Percentiles rank a stretch among this genome's conserved stretches.
These are phyloP conservation scores for Scaeva pyrastri DNA, from an alignment of 2,888 invertebrate species.

Conservation along the genomic window DNA sequence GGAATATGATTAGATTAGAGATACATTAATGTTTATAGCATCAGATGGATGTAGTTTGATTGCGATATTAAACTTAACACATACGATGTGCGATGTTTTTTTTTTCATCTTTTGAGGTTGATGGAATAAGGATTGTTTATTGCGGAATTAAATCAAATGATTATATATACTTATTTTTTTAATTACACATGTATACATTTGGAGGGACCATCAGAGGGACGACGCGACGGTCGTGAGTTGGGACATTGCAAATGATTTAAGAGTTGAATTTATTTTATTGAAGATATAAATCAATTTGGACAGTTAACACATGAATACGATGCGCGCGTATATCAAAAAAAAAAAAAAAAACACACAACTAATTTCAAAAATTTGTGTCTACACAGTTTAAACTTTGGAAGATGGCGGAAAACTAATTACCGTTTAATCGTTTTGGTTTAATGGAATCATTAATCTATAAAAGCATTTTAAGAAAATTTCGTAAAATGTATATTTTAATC, in stretches of 20 bases:
- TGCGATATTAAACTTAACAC: constrained; percentile 8
- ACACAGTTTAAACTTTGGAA: not conserved
- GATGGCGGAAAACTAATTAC: constrained; percentile 12
- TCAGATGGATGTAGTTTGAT: constrained; percentile 31
- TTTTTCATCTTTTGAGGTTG: constrained; percentile 23
- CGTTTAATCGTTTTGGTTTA: constrained; percentile 7
- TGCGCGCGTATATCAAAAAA: not conserved
- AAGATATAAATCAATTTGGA: constrained; percentile 24
- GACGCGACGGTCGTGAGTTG: not conserved
- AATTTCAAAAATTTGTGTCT: not conserved
- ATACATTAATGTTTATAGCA: constrained; percentile 36
- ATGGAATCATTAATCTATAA: constrained; percentile 1
- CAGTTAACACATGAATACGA: not conserved
- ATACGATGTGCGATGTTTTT: not conserved
- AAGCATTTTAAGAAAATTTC: not conserved
- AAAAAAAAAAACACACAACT: not conserved
- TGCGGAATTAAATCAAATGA: constrained; percentile 5
- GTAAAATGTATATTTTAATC: not conserved
- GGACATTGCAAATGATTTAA: constrained; percentile 10
- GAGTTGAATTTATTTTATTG: not conserved
- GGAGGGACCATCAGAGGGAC: not conserved
- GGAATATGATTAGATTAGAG: constrained; percentile 42
- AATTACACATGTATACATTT: constrained; percentile 18
- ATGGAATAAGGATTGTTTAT: constrained; percentile 28
- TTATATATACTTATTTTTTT: not conserved